Percentiles rank a stretch among this genome's conserved stretches.
phyloP scores from a whole-genome alignment of 30 jellyfish, hydroid and myxozoan genomes.

The Catostylus mosaicus region DNA sequence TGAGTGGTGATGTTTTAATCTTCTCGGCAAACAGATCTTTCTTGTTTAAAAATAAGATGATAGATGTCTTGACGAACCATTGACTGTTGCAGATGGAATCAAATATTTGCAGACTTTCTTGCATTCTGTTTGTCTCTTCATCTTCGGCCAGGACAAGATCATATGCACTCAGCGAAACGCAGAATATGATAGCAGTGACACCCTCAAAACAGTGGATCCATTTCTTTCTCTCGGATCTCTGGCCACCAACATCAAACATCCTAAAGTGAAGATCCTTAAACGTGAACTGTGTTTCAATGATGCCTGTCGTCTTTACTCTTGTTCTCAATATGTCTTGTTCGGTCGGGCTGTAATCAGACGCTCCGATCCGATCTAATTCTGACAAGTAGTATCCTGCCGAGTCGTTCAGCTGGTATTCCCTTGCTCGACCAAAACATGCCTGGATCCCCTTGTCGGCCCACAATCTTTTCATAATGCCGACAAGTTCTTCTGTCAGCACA shows the following conservation, averaged over 20 bases:
- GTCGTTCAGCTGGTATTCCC: constrained; percentile 28
- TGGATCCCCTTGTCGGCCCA: constrained; percentile 56
- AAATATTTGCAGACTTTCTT: constrained; percentile 55
- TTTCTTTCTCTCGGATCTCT: constrained; percentile 70
- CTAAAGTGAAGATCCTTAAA: constrained; percentile 30
- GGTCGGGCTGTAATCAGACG: constrained; percentile 51
- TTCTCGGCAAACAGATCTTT: constrained; percentile 66
- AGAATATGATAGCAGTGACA: constrained; percentile 58
- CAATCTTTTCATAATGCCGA: constrained; percentile 17
- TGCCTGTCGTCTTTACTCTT: constrained; percentile 69
- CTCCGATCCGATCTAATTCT: constrained; percentile 31
- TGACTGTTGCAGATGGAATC: constrained; percentile 56
- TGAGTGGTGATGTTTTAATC: constrained; percentile 50
- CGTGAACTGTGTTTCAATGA: constrained; percentile 44
- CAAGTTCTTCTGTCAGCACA: constrained; percentile 19
- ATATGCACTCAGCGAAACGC: constrained; percentile 89
- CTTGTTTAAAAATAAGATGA: constrained; percentile 62
- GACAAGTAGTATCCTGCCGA: constrained; percentile 47
- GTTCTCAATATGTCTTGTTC: constrained; percentile 61
- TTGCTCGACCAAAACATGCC: constrained; percentile 30
- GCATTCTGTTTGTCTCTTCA: constrained; percentile 52
- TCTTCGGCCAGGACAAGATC: constrained; percentile 92
- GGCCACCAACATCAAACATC: constrained; percentile 81
- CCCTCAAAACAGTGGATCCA: constrained; percentile 77
- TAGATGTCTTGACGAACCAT: constrained; percentile 58